phyloP scores from a whole-genome alignment of 1,140 invertebrate species.

The Zaprionus ghesquierei region DNA sequence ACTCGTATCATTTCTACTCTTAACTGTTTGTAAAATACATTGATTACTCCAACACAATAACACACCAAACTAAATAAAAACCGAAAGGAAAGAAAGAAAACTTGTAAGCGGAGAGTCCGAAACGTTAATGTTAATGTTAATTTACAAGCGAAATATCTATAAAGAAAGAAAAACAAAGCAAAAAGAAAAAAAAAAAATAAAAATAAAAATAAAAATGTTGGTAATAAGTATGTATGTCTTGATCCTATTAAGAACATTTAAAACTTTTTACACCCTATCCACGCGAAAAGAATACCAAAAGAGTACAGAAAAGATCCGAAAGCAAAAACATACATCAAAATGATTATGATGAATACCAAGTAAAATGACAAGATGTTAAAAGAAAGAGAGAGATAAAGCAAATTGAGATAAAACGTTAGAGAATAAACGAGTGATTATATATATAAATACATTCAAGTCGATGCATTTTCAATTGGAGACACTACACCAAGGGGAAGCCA shows the following conservation, averaged over 20 bases:
- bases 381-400: slow-evolving; percentile 6
- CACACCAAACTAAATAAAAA: slow-evolving; percentile 1
- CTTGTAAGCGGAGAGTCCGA: slow-evolving; percentile 18
- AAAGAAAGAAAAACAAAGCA: slow-evolving; percentile 21
- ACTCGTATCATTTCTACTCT: slow-evolving; percentile 36
- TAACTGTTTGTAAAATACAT: slow-evolving; percentile 49
- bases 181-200: slow-evolving; percentile 40
- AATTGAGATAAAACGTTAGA: slow-evolving; percentile 55
- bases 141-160: slow-evolving; percentile 39
- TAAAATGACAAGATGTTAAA: slow-evolving; percentile 27
- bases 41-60: slow-evolving; percentile 7
- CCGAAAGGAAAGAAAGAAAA: slow-evolving; percentile 8
- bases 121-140: slow-evolving; percentile 41
- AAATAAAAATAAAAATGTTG: slow-evolving; percentile 26
- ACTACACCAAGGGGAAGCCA: not conserved
- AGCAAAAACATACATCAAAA: slow-evolving; percentile 18
- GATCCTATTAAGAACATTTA: slow-evolving; percentile 46
- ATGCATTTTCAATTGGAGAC: not conserved
- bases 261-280: slow-evolving; percentile 74
- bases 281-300: slow-evolving; percentile 30
- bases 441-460: slow-evolving; percentile 47
- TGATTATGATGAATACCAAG: slow-evolving; percentile 46
- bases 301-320: slow-evolving; percentile 5
- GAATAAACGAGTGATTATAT: slow-evolving; percentile 77
- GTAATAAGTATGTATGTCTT: slow-evolving; percentile 39